Percentiles rank a stretch among this genome's conserved stretches.
These are phyloP conservation scores for Cenopis cana DNA, from an alignment of 2,888 invertebrate species.

Conservation along the genomic window DNA sequence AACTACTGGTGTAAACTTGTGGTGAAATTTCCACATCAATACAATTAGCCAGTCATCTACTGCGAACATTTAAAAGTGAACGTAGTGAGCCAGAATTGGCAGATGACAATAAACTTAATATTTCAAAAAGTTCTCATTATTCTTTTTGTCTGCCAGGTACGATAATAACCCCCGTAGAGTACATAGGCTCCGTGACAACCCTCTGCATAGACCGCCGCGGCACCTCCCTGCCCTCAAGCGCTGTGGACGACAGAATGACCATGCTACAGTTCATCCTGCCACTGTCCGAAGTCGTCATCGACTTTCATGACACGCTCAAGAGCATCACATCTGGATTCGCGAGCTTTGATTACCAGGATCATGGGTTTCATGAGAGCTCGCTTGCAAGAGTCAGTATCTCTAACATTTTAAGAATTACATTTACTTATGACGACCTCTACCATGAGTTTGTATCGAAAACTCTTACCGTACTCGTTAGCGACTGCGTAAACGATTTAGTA, in stretches of 20 bases:
- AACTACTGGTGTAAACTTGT: too few species aligned
- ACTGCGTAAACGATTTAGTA: too few species aligned
- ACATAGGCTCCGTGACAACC: conserved; percentile 88
- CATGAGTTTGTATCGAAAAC: too few species aligned
- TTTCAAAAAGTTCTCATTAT: too few species aligned
- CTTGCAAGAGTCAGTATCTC: conserved; percentile 89
- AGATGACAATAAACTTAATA: too few species aligned
- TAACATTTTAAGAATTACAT: too few species aligned
- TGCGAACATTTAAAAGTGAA: too few species aligned
- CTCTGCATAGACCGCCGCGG: conserved; percentile 90
- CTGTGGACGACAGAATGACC: conserved; percentile 93
- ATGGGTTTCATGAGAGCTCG: conserved; percentile 91
- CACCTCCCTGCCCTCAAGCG: conserved; percentile 87
- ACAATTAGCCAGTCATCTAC: too few species aligned
- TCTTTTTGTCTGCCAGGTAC: conserved; percentile 85
- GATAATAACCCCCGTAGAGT: conserved; percentile 93
- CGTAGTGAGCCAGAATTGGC: too few species aligned
- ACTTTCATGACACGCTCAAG: conserved; percentile 97
- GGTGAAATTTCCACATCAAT: too few species aligned
- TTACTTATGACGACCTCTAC: too few species aligned
- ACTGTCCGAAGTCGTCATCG: conserved; percentile 96
- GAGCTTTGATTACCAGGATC: conserved; percentile 96
- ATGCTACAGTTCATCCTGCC: conserved; percentile 94
- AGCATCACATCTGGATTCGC: conserved; percentile 97
- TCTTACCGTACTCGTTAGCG: too few species aligned